Base-by-base conservation (phyloP, 1,140 invertebrate species). In the Ceratosolen fusciceps region DNA sequence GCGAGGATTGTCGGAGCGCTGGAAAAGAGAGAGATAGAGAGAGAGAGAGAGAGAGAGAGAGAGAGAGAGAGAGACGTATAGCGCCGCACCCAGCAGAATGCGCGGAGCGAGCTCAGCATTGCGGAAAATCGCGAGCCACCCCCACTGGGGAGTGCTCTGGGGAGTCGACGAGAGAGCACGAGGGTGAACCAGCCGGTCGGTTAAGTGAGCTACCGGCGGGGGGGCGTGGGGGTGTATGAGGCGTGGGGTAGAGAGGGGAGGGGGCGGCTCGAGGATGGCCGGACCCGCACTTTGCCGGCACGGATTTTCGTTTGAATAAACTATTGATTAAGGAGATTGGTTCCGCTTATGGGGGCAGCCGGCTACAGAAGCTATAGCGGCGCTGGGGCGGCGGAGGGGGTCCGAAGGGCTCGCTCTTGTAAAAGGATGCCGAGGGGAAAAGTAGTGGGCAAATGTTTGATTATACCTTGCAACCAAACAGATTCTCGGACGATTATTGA, bases 321-420 rank as follows among this genome's bases (percentile, higher is more conserved):
- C 52, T 77, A 56, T 77, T 71, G 75, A 77, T 77, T 77, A 77
- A 71, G 67, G 54, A 77, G 67, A 77, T 77, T 77, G 75, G 43
- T 52, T 24, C 7, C 43, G 71, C 49, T n/a, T 31, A 34, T 73
- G 52, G 5, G 2, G 39, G 8, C 2, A 26, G 43, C n/a, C 34
- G 29, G 9, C 0, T 37, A n/a, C 29, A 19, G 54, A n/a, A 16
- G 60, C 8, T 21, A 31, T 29, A 12, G 65, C 3, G 4, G 14
- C 4, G 52, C 52, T 4, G 39, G 39, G 16, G 52, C 52, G 14
- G 56, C n/a, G 1, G 56, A 31, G n/a, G 56, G 56, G 56, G 5
- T 67, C 2, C 9, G 24, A n/a, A 31, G 62, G 24, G 10, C 0
- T 60, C 31, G 31, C 0, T 16, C 7, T 37, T 37, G 60, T 65